Base-by-base conservation (phyloP, 1,140 invertebrate species). In the Polyergus mexicanus region DNA sequence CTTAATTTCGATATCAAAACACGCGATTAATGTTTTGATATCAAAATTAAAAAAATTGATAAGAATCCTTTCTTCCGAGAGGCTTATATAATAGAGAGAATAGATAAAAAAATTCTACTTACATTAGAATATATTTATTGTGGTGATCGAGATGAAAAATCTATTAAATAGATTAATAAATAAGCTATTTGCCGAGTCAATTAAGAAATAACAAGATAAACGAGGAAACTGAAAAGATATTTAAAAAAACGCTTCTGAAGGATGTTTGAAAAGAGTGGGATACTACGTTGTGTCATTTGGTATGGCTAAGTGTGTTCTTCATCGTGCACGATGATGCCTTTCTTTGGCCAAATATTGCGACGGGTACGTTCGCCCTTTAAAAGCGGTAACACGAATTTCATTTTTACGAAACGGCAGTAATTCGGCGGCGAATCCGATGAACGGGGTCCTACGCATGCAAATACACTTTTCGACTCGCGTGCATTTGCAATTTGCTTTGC, bases 401-500 rank as follows among this genome's bases (percentile, higher is more conserved):
- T 60, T 47, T 38, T 22, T 11, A 35, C 22, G 51, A 44, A 8
- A 3, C n/a, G 25, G 19, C 11, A 51, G 38, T 72, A 72, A 83
- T 83, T 83, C 32, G 22, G 35, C 86, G 25, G 51, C 38, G 19
- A 44, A 68, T 66, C 65, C 28, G 38, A 83, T 56, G 47, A 75
- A 22, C 44, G n/a, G n/a, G n/a, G 19, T 56, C 22, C 65, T 68
- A 58, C 54, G 83, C 32, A 60, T 41, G 75, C 75, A 65, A 86
- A 83, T 56, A 74, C 71, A 56, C 68, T 69, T 89, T 32, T 54
- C 54, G 63, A 83, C 58, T 77, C 25, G 68, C 87, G 84, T 51
- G 3, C 47, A 51, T 78, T 89, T 68, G 78, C 87, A 58, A 89
- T 83, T 86, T 85, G 63, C 80, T 77, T 60, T 74, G 65, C 87